Conservation (phyloP, 2,797 vertebrate genomes). For the Arvicola amphibius region DNA sequence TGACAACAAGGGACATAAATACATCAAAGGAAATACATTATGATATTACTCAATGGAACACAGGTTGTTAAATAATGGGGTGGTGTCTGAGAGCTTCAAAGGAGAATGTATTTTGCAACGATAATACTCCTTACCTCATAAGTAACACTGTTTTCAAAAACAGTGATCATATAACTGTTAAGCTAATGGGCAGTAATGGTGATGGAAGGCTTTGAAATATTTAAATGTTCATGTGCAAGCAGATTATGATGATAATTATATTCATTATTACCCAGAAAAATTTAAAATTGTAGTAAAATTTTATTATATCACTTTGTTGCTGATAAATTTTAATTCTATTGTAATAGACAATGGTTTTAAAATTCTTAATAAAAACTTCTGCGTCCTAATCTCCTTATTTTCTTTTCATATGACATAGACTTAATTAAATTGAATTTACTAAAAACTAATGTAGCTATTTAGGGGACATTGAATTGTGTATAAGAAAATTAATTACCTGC, state of each 20-base stretch:
- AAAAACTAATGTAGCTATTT: conserved; percentile 7
- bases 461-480: not conserved
- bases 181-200: not conserved
- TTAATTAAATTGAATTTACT: conserved; percentile 25
- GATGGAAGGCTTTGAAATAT: conserved; percentile 16
- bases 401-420: not conserved
- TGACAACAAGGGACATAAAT: conserved; percentile 80
- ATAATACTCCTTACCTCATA: not conserved
- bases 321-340: conserved; percentile 25
- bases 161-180: not conserved
- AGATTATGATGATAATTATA: not conserved
- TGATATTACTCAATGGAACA: conserved; percentile 53
- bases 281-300: conserved; percentile 39
- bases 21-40: conserved; percentile 57
- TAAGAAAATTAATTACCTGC: not conserved
- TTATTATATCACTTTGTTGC: not conserved
- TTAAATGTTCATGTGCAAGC: conserved; percentile 24
- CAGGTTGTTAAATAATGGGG: conserved; percentile 66
- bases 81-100: conserved; percentile 52
- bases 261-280: fast-evolving
- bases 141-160: conserved; percentile 8
- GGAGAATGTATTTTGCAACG: conserved; percentile 71
- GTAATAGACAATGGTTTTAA: conserved; percentile 26
- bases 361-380: not conserved
- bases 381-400: not conserved